A percentile compares a stretch with the other conserved stretches of the same genome.
Evolutionary conservation across 1,140 invertebrate genomes (phyloP).

Genomic region (Ips nitidus): DNA sequence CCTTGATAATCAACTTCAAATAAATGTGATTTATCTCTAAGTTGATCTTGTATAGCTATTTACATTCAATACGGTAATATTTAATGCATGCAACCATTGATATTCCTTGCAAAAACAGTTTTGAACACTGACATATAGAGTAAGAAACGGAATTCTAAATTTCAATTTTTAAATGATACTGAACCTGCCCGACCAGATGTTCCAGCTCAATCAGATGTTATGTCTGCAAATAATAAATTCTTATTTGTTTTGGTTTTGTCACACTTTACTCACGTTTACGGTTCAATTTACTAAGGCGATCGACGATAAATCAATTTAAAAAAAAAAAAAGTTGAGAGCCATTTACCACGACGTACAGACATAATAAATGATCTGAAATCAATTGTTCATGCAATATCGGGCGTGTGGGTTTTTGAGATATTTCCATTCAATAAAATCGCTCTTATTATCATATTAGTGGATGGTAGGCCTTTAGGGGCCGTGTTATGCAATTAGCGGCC

Average conservation of each 20-base stretch:
- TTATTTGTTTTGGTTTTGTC: not conserved
- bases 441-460: constrained; percentile 14
- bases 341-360: constrained; percentile 15
- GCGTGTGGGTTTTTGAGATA: constrained; percentile 13
- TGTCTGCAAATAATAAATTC: not conserved
- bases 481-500: no score
- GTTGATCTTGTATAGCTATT: no score
- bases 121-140: no score
- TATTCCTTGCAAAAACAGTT: no score
- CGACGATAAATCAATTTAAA: constrained; percentile 5
- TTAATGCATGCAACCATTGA: no score
- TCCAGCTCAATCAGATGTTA: no score
- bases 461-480: not conserved
- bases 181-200: no score
- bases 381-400: constrained; percentile 19
- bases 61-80: no score
- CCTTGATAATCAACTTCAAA: no score
- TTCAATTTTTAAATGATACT: no score
- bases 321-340: constrained; percentile 11
- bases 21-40: no score
- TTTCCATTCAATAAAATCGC: constrained; percentile 23
- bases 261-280: not conserved
- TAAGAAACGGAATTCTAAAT: no score
- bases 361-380: constrained; percentile 23
- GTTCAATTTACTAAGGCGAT: constrained; percentile 3